Evolutionary conservation across 53 echinoderm and acorn worm species (phyloP).

Genomic region (Luidia sarsii): DNA sequence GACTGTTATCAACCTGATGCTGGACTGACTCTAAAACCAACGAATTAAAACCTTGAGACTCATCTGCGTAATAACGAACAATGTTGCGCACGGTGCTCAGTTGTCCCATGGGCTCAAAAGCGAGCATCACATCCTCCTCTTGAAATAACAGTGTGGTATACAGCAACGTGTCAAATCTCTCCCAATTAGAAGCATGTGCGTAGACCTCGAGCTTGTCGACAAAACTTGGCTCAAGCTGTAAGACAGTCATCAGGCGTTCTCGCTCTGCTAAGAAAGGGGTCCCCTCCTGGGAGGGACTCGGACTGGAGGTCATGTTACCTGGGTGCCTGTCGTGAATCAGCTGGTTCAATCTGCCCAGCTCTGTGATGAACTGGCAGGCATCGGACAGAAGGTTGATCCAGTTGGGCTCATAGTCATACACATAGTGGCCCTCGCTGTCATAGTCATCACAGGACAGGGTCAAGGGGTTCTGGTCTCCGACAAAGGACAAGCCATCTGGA

Average conservation of each 20-base stretch:
- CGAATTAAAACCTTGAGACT: not conserved
- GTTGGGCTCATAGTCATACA: conserved; percentile 4
- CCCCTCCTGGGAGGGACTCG: not conserved
- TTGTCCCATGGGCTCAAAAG: conserved; percentile 14
- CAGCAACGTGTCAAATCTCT: not conserved
- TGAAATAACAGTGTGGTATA: conserved; percentile 30
- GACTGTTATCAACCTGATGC: not conserved
- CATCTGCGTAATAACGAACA: not conserved
- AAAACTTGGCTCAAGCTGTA: conserved; percentile 18
- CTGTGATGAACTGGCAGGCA: conserved; percentile 7
- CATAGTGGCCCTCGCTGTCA: conserved; percentile 1
- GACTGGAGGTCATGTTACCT: not conserved
- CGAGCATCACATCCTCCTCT: conserved; percentile 7
- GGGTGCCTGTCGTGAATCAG: not conserved
- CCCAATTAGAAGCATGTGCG: not conserved
- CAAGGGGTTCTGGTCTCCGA: conserved; percentile 8
- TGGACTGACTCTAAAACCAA: conserved; percentile 5
- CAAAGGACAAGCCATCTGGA: conserved; percentile 1
- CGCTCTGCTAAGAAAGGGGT: not conserved
- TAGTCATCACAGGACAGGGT: conserved; percentile 2
- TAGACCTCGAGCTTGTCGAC: not conserved
- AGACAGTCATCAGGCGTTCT: not conserved
- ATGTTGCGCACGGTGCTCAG: conserved; percentile 5
- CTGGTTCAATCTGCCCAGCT: conserved; percentile 3
- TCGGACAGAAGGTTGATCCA: not conserved